phyloP scores from a whole-genome alignment of 2,113 vertebrate species.

The Syngnathus scovelli region DNA sequence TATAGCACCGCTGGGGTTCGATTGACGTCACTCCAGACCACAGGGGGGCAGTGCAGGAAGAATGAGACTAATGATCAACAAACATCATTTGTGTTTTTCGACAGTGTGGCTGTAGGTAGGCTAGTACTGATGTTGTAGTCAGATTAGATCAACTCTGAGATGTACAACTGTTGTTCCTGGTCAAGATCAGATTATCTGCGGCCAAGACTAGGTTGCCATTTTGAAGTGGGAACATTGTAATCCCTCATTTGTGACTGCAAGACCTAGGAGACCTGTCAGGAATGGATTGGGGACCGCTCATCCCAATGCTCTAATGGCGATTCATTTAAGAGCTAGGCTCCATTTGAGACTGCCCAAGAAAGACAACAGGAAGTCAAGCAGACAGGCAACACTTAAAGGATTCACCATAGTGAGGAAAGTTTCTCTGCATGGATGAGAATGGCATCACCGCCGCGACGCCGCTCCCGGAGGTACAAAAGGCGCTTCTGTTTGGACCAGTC shows the following conservation, averaged over 20 bases:
- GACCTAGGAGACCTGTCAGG: not conserved
- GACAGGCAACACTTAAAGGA: not conserved
- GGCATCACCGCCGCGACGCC: constrained; percentile 44
- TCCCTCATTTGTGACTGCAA: not conserved
- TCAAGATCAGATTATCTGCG: not conserved
- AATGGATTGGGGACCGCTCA: too few species aligned
- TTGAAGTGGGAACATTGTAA: too few species aligned
- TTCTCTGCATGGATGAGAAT: constrained; percentile 44
- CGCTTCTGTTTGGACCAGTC: constrained; percentile 35
- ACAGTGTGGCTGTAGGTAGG: too few species aligned
- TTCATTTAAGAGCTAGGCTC: not conserved
- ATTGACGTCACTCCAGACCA: too few species aligned
- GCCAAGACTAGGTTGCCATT: too few species aligned
- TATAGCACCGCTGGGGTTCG: not conserved
- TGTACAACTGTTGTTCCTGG: too few species aligned
- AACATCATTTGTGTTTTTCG: too few species aligned
- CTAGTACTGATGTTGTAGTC: too few species aligned
- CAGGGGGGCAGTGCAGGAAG: too few species aligned
- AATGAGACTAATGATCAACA: too few species aligned
- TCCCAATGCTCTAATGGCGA: not conserved
- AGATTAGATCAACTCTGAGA: too few species aligned
- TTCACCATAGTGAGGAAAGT: not conserved
- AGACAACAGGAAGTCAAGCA: not conserved
- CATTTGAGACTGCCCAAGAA: not conserved
- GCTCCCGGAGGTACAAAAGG: constrained; percentile 41